Conservation (phyloP, 2,797 vertebrate species). For the Anolis apletophallus region DNA sequence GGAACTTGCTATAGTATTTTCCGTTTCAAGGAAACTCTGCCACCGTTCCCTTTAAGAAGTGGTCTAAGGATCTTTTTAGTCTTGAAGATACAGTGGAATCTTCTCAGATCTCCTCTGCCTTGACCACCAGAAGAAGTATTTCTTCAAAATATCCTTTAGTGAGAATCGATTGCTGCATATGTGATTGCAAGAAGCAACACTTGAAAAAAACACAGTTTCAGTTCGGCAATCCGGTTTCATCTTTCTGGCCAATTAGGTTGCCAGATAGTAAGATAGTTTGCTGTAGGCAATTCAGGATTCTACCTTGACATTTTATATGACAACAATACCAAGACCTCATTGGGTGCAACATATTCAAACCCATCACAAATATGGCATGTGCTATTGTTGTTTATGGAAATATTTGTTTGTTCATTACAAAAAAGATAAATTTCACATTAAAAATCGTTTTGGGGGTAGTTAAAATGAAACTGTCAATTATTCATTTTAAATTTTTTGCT, state of each 20-base stretch:
- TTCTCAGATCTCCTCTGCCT: background rate
- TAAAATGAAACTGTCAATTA: background rate
- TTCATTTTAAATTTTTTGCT: background rate
- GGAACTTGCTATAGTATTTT: background rate
- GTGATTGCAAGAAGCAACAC: background rate
- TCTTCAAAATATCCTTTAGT: background rate
- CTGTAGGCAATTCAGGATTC: too few species aligned
- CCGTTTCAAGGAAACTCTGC: background rate
- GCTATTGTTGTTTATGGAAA: background rate
- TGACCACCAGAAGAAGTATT: background rate
- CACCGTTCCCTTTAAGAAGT: background rate
- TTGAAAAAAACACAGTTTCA: background rate
- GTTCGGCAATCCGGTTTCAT: background rate
- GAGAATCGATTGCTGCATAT: background rate
- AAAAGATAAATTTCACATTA: background rate
- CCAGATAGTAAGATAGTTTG: background rate
- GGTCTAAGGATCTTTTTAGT: background rate
- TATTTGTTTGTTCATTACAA: background rate
- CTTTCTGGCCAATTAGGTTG: background rate
- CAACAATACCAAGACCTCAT: background rate
- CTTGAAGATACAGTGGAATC: too few species aligned
- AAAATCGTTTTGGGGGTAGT: background rate
- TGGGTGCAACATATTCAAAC: background rate
- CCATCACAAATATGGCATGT: background rate
- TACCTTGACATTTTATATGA: background rate